phyloP scores from a whole-genome alignment of 2,888 invertebrate genomes.

The Orthosia cruda region DNA sequence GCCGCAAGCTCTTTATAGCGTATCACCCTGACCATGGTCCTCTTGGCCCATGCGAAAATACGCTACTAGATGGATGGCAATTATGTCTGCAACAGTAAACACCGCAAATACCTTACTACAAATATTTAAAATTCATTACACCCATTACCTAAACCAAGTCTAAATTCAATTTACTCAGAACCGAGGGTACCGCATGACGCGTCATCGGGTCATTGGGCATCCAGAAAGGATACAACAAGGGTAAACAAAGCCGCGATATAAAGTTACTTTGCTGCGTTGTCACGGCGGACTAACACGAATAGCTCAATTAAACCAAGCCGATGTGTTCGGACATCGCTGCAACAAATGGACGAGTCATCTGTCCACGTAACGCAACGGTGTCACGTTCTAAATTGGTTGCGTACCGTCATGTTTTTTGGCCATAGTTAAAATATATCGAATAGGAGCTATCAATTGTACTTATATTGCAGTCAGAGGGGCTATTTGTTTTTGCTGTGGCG shows the following conservation, averaged over 20 bases:
- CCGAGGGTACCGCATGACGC: conserved; percentile 7
- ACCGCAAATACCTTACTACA: no score
- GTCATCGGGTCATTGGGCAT: conserved; percentile 28
- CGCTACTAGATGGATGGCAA: no score
- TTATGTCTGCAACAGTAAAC: not conserved
- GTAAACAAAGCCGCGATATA: conserved; percentile 77
- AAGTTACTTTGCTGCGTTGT: conserved; percentile 81
- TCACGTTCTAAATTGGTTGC: conserved; percentile 87
- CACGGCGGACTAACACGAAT: conserved; percentile 86
- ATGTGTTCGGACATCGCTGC: conserved; percentile 78
- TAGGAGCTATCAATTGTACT: conserved; percentile 74
- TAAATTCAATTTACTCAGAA: conserved; percentile 33
- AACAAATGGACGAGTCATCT: conserved; percentile 77
- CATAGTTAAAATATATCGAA: conserved; percentile 73
- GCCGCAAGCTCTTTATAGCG: no score
- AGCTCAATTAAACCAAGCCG: conserved; percentile 87
- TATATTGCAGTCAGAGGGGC: conserved; percentile 63
- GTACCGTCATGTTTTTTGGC: conserved; percentile 78
- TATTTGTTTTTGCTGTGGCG: conserved; percentile 28
- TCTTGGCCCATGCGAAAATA: no score
- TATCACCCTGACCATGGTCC: no score
- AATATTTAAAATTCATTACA: conserved; percentile 6
- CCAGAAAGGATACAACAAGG: conserved; percentile 40
- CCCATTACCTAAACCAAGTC: not conserved
- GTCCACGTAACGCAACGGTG: conserved; percentile 80